Percentiles rank a stretch among this genome's conserved stretches.
These are phyloP conservation scores for Nothocercus nigrocapillus DNA, from an alignment of 2,113 vertebrate genomes.

Conservation along the genomic window DNA sequence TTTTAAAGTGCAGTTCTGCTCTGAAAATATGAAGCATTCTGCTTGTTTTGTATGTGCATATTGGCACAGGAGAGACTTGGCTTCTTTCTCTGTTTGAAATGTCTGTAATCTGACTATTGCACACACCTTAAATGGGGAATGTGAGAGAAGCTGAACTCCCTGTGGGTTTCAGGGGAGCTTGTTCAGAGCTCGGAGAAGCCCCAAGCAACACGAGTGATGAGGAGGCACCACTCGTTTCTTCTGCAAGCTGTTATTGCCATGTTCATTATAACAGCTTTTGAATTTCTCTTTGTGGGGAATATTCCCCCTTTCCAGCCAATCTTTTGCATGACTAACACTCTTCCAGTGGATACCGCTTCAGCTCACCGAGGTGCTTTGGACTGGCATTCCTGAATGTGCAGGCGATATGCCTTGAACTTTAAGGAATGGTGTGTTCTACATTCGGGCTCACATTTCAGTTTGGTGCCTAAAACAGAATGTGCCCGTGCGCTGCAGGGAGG, in stretches of 20 bases:
- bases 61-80: background rate
- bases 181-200: background rate
- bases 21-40: background rate
- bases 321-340: background rate
- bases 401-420: constrained; percentile 17
- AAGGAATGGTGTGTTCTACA: background rate
- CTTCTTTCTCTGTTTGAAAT: background rate
- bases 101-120: background rate
- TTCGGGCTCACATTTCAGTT: constrained; percentile 47
- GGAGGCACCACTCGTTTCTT: background rate
- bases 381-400: background rate
- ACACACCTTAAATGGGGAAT: background rate
- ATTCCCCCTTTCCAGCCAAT: background rate
- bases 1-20: background rate
- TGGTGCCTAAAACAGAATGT: constrained; percentile 10
- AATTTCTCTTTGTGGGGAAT: background rate
- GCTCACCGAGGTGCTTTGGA: background rate
- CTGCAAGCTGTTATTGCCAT: background rate
- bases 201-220: background rate
- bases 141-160: background rate
- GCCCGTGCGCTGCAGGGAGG: background rate
- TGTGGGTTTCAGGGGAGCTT: background rate
- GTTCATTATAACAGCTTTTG: background rate
- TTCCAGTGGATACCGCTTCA: background rate
- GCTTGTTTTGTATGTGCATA: background rate